A percentile compares a stretch with the other conserved stretches of the same genome.
Evolutionary conservation across 2,113 vertebrate species (phyloP).

Genomic region (cat (Felis catus)): F.catus_Fca126_mat1.0 CM031416.1:48488501-48489000

Average conservation of each 20-base stretch:
- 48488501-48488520: background rate
- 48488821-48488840: background rate
- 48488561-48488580: constrained; percentile 37
- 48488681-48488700: background rate
- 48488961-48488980: background rate
- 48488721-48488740: background rate
- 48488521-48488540: background rate
- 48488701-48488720: background rate
- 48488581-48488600: background rate
- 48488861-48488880: background rate
- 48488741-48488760: background rate
- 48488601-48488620: background rate
- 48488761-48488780: background rate
- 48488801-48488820: background rate
- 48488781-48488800: background rate
- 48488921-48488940: background rate
- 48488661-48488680: background rate
- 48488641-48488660: background rate
- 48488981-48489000: background rate
- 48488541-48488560: background rate
- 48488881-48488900: background rate
- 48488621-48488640: background rate
- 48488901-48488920: background rate
- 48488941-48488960: background rate
- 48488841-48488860: background rate